These are phyloP conservation scores for Drosophila flavopinicola DNA, from an alignment of 2,888 invertebrate genomes.

Conservation along the genomic window DNA sequence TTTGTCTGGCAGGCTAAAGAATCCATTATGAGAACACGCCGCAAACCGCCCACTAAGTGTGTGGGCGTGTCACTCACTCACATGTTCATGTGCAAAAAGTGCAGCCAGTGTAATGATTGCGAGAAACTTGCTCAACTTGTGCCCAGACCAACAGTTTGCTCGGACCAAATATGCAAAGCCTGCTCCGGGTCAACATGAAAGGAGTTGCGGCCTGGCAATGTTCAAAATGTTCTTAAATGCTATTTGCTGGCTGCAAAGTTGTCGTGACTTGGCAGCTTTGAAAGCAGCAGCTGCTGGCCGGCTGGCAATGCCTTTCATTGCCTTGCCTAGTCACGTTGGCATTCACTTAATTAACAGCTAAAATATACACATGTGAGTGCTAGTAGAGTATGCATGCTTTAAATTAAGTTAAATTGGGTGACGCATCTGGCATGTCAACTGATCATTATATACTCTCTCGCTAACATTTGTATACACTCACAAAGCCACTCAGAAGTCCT, in stretches of 20 bases:
- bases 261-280: constrained; percentile 69
- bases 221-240: constrained; percentile 60
- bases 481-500: constrained; percentile 13
- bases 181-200: constrained; percentile 21
- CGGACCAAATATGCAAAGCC: constrained; percentile 54
- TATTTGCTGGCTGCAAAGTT: constrained; percentile 64
- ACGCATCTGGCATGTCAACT: constrained; percentile 63
- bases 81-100: constrained; percentile 38
- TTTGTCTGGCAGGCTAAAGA: constrained; percentile 51
- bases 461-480: constrained; percentile 4
- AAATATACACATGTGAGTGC: constrained; percentile 40
- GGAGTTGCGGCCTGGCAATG: constrained; percentile 2
- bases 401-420: constrained; percentile 73
- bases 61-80: constrained; percentile 66
- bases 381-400: constrained; percentile 35
- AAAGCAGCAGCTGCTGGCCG: constrained; percentile 19
- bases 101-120: constrained; percentile 62
- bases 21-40: constrained; percentile 76
- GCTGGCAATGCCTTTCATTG: too few relatives aligned
- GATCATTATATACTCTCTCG: constrained; percentile 30
- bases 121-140: constrained; percentile 50
- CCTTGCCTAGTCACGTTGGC: constrained; percentile 54
- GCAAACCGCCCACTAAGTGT: constrained; percentile 71
- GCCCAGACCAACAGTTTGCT: constrained; percentile 31
- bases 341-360: constrained; percentile 72